A percentile compares a stretch with the other conserved stretches of the same genome.
Evolutionary conservation across 2,797 vertebrate species (phyloP).

Genomic region (Podarcis siculus): DNA sequence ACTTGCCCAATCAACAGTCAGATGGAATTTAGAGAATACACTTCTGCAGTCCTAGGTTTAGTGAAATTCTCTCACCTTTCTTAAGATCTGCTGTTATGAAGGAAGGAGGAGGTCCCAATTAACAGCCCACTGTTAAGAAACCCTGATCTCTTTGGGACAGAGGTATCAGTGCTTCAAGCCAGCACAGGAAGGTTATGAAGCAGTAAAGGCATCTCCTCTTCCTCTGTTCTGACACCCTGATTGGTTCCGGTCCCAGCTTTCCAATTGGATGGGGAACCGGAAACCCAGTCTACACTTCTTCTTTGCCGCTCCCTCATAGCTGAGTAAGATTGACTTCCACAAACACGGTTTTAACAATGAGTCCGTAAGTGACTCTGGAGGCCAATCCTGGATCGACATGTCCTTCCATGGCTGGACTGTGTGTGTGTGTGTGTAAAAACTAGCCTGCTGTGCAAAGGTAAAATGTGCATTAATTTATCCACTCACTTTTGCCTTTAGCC

Average conservation of each 20-base stretch:
- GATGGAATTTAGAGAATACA: neutral
- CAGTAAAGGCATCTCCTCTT: neutral
- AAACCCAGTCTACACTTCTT: neutral
- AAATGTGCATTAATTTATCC: too few relatives aligned
- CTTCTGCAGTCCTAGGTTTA: neutral
- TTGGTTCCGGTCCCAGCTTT: neutral
- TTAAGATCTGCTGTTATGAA: neutral
- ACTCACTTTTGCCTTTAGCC: too few relatives aligned
- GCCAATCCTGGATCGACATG: too few relatives aligned
- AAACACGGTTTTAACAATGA: too few relatives aligned
- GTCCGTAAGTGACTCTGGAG: too few relatives aligned
- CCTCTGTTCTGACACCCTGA: neutral
- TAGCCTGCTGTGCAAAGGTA: too few relatives aligned
- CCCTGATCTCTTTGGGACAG: neutral
- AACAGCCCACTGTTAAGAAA: neutral
- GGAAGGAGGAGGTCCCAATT: neutral
- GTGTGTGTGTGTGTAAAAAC: too few relatives aligned
- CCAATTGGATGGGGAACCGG: neutral
- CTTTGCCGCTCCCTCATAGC: too few relatives aligned
- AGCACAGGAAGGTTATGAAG: neutral
- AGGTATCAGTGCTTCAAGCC: neutral
- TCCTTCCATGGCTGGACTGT: too few relatives aligned
- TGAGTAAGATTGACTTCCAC: too few relatives aligned
- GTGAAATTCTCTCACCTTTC: neutral
- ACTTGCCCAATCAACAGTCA: neutral